Conservation (phyloP, 2,113 vertebrate species). For the Lampris incognitus region DNA sequence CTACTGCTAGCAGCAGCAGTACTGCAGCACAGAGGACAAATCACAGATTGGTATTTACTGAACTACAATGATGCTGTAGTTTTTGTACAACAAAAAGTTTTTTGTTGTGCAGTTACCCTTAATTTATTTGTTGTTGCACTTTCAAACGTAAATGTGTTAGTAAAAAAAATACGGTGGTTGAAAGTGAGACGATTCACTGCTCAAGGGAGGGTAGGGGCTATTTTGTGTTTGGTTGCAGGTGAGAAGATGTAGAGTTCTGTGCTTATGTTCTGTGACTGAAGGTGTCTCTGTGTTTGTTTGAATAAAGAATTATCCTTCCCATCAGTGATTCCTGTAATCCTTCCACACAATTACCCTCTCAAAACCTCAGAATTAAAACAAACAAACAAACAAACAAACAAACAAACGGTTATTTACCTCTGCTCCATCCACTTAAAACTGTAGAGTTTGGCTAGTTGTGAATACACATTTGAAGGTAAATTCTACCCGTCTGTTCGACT, state of each 20-base stretch:
- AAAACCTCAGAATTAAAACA: too few relatives aligned
- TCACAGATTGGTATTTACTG: not conserved
- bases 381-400: too few relatives aligned
- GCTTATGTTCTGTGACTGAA: not conserved
- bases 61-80: not conserved
- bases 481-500: not conserved
- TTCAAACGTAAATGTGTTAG: not conserved
- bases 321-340: conserved; percentile 18
- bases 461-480: not conserved
- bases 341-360: conserved; percentile 18
- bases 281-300: conserved; percentile 43
- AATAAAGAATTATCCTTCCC: conserved; percentile 62
- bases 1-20: not conserved
- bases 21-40: too few relatives aligned
- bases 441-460: not conserved
- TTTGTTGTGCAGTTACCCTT: too few relatives aligned
- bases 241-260: not conserved
- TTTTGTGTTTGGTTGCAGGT: not conserved
- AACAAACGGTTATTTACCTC: too few relatives aligned
- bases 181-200: not conserved
- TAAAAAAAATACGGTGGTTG: not conserved
- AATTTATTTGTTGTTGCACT: not conserved
- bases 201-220: not conserved
- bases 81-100: too few relatives aligned
- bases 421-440: too few relatives aligned